A percentile compares a stretch with the other conserved stretches of the same genome.
Conservation (phyloP, 2,113 vertebrate genomes). For the Triplophysa tibetana region DNA sequence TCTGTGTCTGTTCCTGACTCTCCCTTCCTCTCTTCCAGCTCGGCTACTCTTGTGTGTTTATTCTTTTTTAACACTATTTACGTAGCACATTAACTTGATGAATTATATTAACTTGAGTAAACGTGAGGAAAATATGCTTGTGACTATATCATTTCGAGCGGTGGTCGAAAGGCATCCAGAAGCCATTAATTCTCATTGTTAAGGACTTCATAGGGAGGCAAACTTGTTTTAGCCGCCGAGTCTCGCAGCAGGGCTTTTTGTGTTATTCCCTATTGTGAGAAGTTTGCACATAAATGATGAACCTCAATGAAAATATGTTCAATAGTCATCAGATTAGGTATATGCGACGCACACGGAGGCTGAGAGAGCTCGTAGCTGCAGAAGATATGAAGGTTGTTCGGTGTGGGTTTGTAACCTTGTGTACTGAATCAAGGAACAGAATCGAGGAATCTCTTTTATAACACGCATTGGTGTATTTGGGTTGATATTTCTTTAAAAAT, state of each 20-base stretch:
- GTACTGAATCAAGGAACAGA: neutral
- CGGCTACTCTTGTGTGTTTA: constrained; percentile 38
- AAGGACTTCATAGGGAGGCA: constrained; percentile 9
- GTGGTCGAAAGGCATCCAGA: constrained; percentile 42
- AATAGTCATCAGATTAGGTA: neutral
- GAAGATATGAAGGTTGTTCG: neutral
- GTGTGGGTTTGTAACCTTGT: neutral
- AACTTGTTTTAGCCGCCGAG: neutral
- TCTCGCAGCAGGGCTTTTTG: constrained; percentile 11
- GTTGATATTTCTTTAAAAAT: neutral
- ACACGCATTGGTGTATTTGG: neutral
- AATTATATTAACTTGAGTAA: constrained; percentile 55
- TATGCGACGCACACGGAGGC: neutral
- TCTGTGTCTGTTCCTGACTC: neutral
- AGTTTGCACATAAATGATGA: neutral
- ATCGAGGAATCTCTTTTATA: neutral
- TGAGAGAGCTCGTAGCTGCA: neutral
- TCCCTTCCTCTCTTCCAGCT: neutral
- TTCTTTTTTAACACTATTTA: constrained; percentile 25
- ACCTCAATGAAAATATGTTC: neutral
- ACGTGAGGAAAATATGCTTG: constrained; percentile 51
- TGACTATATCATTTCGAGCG: constrained; percentile 48
- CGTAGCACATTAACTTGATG: constrained; percentile 56
- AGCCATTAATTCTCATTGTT: constrained; percentile 38
- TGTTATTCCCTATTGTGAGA: neutral